phyloP scores from a whole-genome alignment of 1,140 invertebrate genomes.

The Lysiphlebus fabarum region DNA sequence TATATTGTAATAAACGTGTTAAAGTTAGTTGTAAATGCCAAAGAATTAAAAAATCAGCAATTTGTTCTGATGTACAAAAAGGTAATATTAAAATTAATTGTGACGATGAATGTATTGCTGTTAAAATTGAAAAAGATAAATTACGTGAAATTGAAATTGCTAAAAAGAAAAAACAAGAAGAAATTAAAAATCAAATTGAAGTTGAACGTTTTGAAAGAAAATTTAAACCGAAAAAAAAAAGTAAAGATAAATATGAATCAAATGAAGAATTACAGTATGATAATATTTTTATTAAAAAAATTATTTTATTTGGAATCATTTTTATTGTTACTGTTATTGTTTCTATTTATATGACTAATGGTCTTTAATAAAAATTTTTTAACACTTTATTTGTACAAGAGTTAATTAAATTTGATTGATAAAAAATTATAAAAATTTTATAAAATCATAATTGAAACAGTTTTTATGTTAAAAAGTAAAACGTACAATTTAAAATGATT shows the following conservation, averaged over 20 bases:
- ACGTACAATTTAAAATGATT: no score
- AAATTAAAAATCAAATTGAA: constrained; percentile 65
- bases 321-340: background rate
- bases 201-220: constrained; percentile 72
- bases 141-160: constrained; percentile 56
- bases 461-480: no score
- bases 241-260: constrained; percentile 40
- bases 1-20: constrained; percentile 75
- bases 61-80: constrained; percentile 64
- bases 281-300: background rate
- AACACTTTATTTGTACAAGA: no score
- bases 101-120: constrained; percentile 61
- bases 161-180: constrained; percentile 59
- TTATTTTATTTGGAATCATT: background rate
- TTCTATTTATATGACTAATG: constrained; percentile 14
- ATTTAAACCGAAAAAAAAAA: constrained; percentile 62
- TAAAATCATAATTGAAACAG: no score
- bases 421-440: no score
- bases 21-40: constrained; percentile 76
- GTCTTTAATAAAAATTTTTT: no score
- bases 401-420: no score
- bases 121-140: constrained; percentile 56
- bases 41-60: constrained; percentile 72
- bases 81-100: constrained; percentile 59
- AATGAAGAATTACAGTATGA: background rate